Conservation (phyloP, 2,113 vertebrate species). For the Brienomyrus longianalis region DNA sequence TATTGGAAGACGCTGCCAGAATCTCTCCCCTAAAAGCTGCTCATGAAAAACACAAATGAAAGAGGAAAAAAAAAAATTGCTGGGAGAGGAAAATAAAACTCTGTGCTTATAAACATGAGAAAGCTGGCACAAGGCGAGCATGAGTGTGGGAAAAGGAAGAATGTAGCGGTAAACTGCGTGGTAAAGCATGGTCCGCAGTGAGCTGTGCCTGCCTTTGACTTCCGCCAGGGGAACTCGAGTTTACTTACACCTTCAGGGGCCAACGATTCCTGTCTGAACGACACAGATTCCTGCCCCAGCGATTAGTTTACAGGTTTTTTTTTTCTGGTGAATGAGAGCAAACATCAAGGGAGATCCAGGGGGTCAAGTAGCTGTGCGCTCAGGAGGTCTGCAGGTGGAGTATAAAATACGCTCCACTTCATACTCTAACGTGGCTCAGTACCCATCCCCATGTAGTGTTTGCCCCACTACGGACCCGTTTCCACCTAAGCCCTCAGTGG, state of each 20-base stretch:
- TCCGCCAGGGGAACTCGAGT: background rate
- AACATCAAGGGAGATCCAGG: background rate
- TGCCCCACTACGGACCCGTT: background rate
- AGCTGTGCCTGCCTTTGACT: background rate
- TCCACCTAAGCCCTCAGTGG: background rate
- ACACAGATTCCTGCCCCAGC: background rate
- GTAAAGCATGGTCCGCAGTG: background rate
- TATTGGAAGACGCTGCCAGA: background rate
- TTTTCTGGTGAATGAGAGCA: background rate
- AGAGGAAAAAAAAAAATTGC: background rate
- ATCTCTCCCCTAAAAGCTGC: background rate
- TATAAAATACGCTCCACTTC: background rate
- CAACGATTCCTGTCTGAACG: background rate
- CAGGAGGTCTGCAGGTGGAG: background rate
- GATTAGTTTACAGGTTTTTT: background rate
- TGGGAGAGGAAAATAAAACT: constrained; percentile 1
- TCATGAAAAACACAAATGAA: background rate
- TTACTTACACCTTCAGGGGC: background rate
- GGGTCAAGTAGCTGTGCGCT: background rate
- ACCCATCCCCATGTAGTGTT: background rate
- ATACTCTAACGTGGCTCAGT: background rate
- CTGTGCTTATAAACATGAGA: constrained; percentile 16
- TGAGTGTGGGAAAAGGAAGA: constrained; percentile 16
- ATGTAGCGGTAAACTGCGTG: background rate
- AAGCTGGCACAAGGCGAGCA: background rate